Percentiles rank a stretch among this genome's conserved stretches.
phyloP scores from a whole-genome alignment of 2,888 invertebrate genomes.

The Oligia strigilis region DNA sequence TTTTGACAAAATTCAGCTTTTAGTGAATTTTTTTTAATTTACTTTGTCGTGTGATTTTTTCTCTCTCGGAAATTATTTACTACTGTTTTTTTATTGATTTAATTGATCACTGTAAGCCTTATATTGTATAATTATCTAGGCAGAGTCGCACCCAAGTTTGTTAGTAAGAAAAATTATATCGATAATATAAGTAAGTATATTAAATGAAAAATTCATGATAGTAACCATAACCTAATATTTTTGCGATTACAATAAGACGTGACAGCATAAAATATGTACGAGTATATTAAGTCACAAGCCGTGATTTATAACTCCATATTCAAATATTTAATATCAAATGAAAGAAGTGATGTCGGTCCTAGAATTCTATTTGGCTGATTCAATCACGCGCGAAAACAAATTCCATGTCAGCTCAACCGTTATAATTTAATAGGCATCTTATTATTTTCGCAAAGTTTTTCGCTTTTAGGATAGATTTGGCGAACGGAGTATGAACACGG shows the following conservation, averaged over 20 bases:
- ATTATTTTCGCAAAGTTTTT: constrained; percentile 41
- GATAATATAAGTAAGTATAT: neutral
- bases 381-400: constrained; percentile 42
- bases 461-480: constrained; percentile 11
- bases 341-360: constrained; percentile 21
- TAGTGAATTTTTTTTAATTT: neutral
- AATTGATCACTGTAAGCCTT: too few species aligned
- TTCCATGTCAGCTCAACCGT: constrained; percentile 48
- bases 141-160: neutral
- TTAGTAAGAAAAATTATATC: neutral
- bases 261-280: too few species aligned
- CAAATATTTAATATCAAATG: constrained; percentile 17
- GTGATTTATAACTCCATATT: neutral
- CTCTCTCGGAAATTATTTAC: neutral
- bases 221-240: neutral
- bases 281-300: neutral
- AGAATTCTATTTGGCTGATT: constrained; percentile 28
- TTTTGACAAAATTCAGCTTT: neutral
- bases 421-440: constrained; percentile 53
- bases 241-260: neutral
- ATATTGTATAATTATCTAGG: neutral
- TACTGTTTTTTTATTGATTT: neutral
- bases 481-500: neutral
- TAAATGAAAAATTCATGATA: neutral
- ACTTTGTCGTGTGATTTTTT: neutral